phyloP scores from a whole-genome alignment of 2,797 vertebrate species.

The Sebastiscus albofasciatus region DNA sequence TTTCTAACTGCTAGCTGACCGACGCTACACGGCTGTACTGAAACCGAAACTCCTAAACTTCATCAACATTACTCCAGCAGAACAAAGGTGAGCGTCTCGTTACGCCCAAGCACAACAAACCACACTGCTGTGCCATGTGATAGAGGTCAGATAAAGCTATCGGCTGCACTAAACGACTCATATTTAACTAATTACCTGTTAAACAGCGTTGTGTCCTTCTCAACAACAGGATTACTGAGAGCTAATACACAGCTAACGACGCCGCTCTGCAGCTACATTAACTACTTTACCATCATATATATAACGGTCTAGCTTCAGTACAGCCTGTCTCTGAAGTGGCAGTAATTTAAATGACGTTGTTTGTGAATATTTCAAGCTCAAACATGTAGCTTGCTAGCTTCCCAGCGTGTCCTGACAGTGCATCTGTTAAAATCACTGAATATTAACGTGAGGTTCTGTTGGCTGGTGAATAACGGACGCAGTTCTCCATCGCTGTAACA shows the following conservation, averaged over 20 bases:
- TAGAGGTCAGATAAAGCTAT: rapidly evolving
- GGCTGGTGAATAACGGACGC: too few species aligned
- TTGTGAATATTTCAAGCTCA: neutral
- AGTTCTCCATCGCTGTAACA: rapidly evolving
- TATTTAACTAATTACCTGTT: neutral
- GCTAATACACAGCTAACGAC: conserved; percentile 6
- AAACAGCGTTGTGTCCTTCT: neutral
- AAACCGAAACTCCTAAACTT: conserved; percentile 13
- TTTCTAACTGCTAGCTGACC: neutral
- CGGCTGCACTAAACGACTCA: neutral
- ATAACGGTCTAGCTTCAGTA: neutral
- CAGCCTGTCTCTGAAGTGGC: neutral
- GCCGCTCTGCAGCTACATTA: neutral
- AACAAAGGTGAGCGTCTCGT: conserved; percentile 25
- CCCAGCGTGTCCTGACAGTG: neutral
- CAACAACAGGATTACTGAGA: conserved; percentile 29
- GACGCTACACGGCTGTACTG: neutral
- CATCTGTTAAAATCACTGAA: neutral
- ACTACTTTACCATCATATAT: neutral
- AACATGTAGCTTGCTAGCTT: neutral
- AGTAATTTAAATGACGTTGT: too few species aligned
- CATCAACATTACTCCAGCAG: neutral
- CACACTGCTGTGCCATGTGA: neutral
- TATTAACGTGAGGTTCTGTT: neutral
- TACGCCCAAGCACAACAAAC: rapidly evolving